A percentile compares a stretch with the other conserved stretches of the same genome.
phyloP scores from a whole-genome alignment of 1,140 invertebrate species.

The Apolygus lucorum region DNA sequence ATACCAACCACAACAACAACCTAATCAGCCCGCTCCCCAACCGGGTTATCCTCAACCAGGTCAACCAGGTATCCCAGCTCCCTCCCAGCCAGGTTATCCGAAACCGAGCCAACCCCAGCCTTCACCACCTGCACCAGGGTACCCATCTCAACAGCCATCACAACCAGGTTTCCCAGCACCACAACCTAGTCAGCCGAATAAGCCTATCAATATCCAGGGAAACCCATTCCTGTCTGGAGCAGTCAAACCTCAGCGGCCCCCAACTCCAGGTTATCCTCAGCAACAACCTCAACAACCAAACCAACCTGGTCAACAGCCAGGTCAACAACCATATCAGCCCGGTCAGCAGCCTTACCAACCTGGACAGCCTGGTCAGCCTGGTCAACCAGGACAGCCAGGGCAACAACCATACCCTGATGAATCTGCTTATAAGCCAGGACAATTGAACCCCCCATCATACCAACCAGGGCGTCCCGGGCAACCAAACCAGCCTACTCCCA shows the following conservation, averaged over 20 bases:
- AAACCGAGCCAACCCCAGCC: background rate
- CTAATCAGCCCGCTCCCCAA: background rate
- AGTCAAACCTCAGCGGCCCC: background rate
- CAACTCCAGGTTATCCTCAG: no score
- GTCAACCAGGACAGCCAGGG: slow-evolving; percentile 36
- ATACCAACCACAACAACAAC: background rate
- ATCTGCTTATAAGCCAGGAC: slow-evolving; percentile 17
- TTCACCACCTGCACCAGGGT: background rate
- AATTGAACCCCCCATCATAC: slow-evolving; percentile 34
- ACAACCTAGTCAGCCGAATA: slow-evolving; percentile 5
- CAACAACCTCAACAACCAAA: slow-evolving; percentile 2
- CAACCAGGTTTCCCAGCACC: no score
- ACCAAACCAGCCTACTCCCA: slow-evolving; percentile 7
- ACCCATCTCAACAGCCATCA: no score
- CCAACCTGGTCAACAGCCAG: background rate
- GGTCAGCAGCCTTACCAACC: slow-evolving; percentile 15
- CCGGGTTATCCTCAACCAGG: slow-evolving; percentile 5
- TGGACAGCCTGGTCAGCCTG: slow-evolving; percentile 26
- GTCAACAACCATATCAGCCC: slow-evolving; percentile 4
- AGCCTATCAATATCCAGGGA: slow-evolving; percentile 22
- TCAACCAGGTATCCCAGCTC: no score
- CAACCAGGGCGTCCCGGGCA: background rate
- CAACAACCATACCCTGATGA: slow-evolving; percentile 32
- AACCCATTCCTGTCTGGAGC: slow-evolving; percentile 28
- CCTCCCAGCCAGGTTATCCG: slow-evolving; percentile 9